Base-by-base conservation (phyloP, 2,888 invertebrate species). In the Chalcis sispes region DNA sequence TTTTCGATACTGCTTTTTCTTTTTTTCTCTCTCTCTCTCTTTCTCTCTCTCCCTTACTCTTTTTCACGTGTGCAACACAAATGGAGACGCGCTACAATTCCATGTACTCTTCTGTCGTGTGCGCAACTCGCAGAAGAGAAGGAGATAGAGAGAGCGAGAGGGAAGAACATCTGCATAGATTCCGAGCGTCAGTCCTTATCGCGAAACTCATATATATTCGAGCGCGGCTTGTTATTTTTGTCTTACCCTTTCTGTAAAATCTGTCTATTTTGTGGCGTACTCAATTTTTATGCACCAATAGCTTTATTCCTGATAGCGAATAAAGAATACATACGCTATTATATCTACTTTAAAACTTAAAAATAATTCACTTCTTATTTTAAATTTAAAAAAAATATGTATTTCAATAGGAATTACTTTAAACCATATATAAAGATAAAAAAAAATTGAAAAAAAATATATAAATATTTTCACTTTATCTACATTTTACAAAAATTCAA, bases 151-250 rank as follows among this genome's bases (percentile, higher is more conserved):
- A 32, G 59, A 18, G 18, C 1, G 50, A 18, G 56, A 56, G 56
- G 18, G 46, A 27, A n/a, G 27, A 46, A 62, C 46, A 46, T 62
- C 62, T 62, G 62, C 62, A 42, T 46, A 62, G 46, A 62, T 62
- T 62, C 18, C 20, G 46, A 48, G 62, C 62, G 65, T 52, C 48
- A 13, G 42, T 36, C 69, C 58, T 69, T 69, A 69, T 69, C 59
- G 69, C 58, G 48, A 69, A 48, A 48, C 79, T 84, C 80, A 81
- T 82, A 81, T n/a, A n/a, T 82, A 82, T 82, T 82, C 81, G 81
- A 80, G 80, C 20, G 50, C 50, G 15, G 20, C 69, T 59, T 54
- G 69, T 48, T 67, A 67, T 67, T 67, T 36, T 15, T 25, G 42
- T 27, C 46, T 56, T 27, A 8, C 18, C 52, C 46, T 40, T 50